These are phyloP conservation scores for Pherbina coryleti DNA, from an alignment of 2,888 invertebrate species.

Conservation along the genomic window DNA sequence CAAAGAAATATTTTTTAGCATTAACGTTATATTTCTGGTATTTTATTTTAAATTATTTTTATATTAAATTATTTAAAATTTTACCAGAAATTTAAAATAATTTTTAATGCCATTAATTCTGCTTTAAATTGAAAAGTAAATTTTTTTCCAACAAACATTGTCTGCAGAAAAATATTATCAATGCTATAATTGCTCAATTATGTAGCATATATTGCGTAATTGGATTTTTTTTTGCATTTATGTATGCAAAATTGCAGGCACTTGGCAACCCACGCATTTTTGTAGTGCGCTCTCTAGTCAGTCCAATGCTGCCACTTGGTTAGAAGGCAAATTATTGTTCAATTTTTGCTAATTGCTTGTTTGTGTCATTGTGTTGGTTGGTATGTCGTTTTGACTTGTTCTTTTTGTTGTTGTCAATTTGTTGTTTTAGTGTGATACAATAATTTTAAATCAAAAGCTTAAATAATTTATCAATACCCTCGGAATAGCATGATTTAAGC, in stretches of 20 bases:
- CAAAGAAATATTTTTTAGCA: too few relatives aligned
- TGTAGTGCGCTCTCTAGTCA: neutral
- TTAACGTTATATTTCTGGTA: too few relatives aligned
- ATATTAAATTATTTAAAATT: too few relatives aligned
- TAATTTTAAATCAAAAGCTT: neutral
- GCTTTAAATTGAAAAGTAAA: too few relatives aligned
- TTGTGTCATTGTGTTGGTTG: neutral
- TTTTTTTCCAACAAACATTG: too few relatives aligned
- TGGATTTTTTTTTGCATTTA: neutral
- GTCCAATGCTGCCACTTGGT: neutral
- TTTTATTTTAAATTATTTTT: too few relatives aligned
- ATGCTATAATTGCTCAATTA: neutral
- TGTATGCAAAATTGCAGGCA: conserved; percentile 5
- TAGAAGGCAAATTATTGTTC: neutral
- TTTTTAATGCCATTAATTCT: too few relatives aligned
- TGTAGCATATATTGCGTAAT: neutral
- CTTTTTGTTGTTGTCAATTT: neutral
- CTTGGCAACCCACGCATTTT: conserved; percentile 15
- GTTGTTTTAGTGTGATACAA: too few relatives aligned
- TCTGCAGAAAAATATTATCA: neutral
- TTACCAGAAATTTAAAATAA: too few relatives aligned
- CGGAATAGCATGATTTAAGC: neutral
- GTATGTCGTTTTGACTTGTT: neutral
- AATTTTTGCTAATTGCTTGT: conserved; percentile 23
- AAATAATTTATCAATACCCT: neutral